phyloP scores from a whole-genome alignment of 1,140 invertebrate species.

The Drosophila jambulina region DNA sequence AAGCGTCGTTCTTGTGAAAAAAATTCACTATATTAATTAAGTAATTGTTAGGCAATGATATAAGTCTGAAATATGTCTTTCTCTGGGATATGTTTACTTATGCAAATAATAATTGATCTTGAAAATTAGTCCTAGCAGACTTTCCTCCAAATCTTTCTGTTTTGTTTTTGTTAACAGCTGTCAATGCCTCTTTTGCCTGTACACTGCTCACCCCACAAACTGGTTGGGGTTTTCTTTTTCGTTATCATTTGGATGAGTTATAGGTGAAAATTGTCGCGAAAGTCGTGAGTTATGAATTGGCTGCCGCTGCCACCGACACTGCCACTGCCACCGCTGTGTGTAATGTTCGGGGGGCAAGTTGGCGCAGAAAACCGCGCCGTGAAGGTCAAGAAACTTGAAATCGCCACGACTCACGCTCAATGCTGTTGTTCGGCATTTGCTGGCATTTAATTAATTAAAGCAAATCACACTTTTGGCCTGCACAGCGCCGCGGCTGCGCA shows the following conservation, averaged over 20 bases:
- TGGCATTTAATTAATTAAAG: slow-evolving; percentile 76
- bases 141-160: slow-evolving; percentile 8
- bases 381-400: slow-evolving; percentile 79
- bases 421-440: slow-evolving; percentile 33
- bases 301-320: slow-evolving; percentile 7
- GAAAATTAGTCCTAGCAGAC: neutral
- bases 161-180: slow-evolving; percentile 8
- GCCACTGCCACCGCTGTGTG: slow-evolving; percentile 1
- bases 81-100: neutral
- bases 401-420: slow-evolving; percentile 21
- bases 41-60: neutral
- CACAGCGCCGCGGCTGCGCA: slow-evolving; percentile 29
- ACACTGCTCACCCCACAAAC: slow-evolving; percentile 42
- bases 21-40: neutral
- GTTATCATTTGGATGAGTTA: slow-evolving; percentile 80
- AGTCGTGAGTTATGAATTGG: slow-evolving; percentile 79
- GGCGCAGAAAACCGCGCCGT: slow-evolving; percentile 47
- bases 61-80: no score
- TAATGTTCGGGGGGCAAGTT: slow-evolving; percentile 16
- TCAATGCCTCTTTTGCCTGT: slow-evolving; percentile 13
- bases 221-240: slow-evolving; percentile 58
- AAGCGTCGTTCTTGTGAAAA: neutral
- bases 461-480: slow-evolving; percentile 67
- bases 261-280: slow-evolving; percentile 83
- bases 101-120: neutral